phyloP scores from a whole-genome alignment of 2,888 invertebrate genomes.

The Meliscaeva auricollis region DNA sequence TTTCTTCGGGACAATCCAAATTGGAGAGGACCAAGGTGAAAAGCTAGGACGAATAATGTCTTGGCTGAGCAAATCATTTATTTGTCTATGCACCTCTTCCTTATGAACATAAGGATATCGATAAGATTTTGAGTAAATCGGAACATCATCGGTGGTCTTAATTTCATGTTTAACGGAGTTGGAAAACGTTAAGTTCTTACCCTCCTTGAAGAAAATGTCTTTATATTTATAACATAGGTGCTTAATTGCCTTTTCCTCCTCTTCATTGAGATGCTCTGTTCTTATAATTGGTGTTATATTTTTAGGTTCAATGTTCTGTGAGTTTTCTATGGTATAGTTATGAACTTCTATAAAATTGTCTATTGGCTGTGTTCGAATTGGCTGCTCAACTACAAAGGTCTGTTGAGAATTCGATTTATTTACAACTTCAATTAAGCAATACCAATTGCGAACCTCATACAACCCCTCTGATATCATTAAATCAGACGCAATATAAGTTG shows the following conservation, averaged over 20 bases:
- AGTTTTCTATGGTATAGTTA: slow-evolving; percentile 35
- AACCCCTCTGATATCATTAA: slow-evolving; percentile 54
- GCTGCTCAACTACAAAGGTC: slow-evolving; percentile 52
- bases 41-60: slow-evolving; percentile 30
- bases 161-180: slow-evolving; percentile 50
- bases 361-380: slow-evolving; percentile 40
- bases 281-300: slow-evolving; percentile 18
- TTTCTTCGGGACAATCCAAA: slow-evolving; percentile 28
- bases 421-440: slow-evolving; percentile 45
- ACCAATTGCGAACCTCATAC: slow-evolving; percentile 46
- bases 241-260: slow-evolving; percentile 45
- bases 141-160: slow-evolving; percentile 34
- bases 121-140: slow-evolving; percentile 45
- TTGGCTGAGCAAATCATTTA: slow-evolving; percentile 22
- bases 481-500: slow-evolving; percentile 12
- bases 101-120: slow-evolving; percentile 54
- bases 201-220: slow-evolving; percentile 42
- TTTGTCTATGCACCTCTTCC: slow-evolving; percentile 53
- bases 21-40: slow-evolving; percentile 34
- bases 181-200: slow-evolving; percentile 37
- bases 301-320: slow-evolving; percentile 3
- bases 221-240: slow-evolving; percentile 36
- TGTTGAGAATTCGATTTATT: slow-evolving; percentile 30
- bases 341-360: slow-evolving; percentile 30
- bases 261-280: slow-evolving; percentile 50